Evolutionary conservation across 1,140 invertebrate species (phyloP), one percentile per base, ranked within the genome.

Genomic region (Alviniconcha marisindica): DNA sequence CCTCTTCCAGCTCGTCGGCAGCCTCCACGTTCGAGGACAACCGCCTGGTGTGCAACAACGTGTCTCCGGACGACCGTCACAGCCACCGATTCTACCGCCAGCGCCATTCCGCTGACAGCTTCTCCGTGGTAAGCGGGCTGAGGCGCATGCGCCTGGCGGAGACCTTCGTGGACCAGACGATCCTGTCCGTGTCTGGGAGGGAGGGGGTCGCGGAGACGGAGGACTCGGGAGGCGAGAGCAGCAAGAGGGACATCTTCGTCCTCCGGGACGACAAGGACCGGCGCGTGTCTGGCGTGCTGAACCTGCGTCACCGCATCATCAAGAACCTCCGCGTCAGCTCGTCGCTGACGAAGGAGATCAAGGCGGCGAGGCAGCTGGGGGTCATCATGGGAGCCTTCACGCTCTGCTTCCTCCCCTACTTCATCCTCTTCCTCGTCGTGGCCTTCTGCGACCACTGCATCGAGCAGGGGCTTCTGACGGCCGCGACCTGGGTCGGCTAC

Each of bases 361-460:
- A 95, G 90, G 95, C 95, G 12, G 95, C 95, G 1, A 91, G 94
- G 66, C 95, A 95, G 87, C 92, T 95, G 24, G 95, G 95, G 1
- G 95, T 96, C 15, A 95, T 95, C 82, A 95, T 95, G 91, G 95
- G 95, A 12, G 95, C 95, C 0, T 95, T 96, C 90, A 94, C 95
- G 5, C 88, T 95, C 7, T 95, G 95, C 88, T 95, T 95, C 93
- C 89, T 96, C 21, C 95, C 95, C 12, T 95, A 96, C 89, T 95
- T 95, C 86, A 94, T 95, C 74, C 91, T 95, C 2, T 95, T 95
- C 88, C 92, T 95, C 44, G 95, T 95, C 33, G 94, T 95, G 31
- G 95, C 95, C 2, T 94, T 95, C 80, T 95, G 95, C 90, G 91
- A 93, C 66, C 90, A 92, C 40, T 95, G 95, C 89, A 86, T 93